Evolutionary conservation across 2,797 vertebrate genomes (phyloP).

Genomic region (Momotus momota): DNA sequence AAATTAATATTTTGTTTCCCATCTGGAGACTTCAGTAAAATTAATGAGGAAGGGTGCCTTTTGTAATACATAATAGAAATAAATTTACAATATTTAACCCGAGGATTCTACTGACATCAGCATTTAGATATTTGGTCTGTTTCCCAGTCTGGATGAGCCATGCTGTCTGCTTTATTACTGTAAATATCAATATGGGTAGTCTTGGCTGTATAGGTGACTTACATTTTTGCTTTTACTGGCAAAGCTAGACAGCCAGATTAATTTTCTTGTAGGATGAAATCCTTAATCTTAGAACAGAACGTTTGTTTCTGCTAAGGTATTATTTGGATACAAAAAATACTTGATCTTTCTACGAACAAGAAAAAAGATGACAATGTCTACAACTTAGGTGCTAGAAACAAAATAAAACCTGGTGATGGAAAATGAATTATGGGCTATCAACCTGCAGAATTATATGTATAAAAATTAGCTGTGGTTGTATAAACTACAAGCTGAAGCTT

Average conservation of each 20-base stretch:
- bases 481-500: neutral
- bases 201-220: neutral
- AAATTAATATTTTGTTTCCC: constrained; percentile 99
- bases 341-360: neutral
- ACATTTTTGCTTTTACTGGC: constrained; percentile 37
- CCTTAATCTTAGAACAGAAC: neutral
- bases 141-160: constrained; percentile 63
- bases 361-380: neutral
- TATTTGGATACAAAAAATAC: neutral
- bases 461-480: neutral
- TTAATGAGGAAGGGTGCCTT: constrained; percentile 96
- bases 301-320: neutral
- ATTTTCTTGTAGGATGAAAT: constrained; percentile 5
- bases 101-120: constrained; percentile 83
- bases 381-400: neutral
- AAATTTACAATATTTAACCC: constrained; percentile 87
- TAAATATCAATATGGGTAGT: constrained; percentile 62
- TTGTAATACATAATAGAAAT: constrained; percentile 90
- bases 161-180: constrained; percentile 79
- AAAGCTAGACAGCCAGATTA: constrained; percentile 55
- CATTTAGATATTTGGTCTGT: constrained; percentile 70
- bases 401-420: neutral
- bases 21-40: constrained; percentile 99
- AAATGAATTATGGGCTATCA: neutral
- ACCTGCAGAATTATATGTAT: neutral